These are phyloP conservation scores for Aradus depressus DNA, from an alignment of 2,888 invertebrate genomes.

Conservation along the genomic window DNA sequence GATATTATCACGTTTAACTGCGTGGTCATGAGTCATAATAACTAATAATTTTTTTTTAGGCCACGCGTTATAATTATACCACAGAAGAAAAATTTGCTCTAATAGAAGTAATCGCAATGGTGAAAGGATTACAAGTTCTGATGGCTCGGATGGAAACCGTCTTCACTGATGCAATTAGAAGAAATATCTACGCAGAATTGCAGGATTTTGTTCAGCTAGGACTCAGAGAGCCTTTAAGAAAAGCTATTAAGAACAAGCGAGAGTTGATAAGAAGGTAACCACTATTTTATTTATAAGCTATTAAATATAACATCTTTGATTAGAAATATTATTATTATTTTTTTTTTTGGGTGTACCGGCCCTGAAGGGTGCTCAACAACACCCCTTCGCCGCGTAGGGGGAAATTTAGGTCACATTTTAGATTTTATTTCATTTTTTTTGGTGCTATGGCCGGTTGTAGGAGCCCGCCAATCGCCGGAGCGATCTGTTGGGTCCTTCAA, in stretches of 20 bases:
- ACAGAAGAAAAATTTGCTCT: constrained; percentile 95
- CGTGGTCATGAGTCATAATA: too few species aligned
- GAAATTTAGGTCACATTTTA: too few species aligned
- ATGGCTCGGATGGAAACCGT: constrained; percentile 97
- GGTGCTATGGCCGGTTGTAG: too few species aligned
- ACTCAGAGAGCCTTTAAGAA: constrained; percentile 82
- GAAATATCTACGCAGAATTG: constrained; percentile 89
- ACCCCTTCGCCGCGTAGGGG: too few species aligned
- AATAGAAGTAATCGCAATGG: constrained; percentile 98
- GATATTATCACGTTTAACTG: not conserved
- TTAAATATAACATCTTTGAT: too few species aligned
- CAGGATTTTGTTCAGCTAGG: constrained; percentile 91
- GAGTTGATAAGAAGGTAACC: constrained; percentile 74
- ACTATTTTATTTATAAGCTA: constrained; percentile 36
- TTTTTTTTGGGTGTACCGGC: too few species aligned
- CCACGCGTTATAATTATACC: constrained; percentile 93
- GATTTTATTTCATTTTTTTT: too few species aligned
- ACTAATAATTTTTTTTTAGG: constrained; percentile 42
- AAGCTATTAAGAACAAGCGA: constrained; percentile 95
- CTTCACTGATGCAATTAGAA: constrained; percentile 77
- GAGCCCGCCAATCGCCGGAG: too few species aligned
- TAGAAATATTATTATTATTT: too few species aligned
- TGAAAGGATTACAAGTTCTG: constrained; percentile 91
- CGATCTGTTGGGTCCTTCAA: too few species aligned
- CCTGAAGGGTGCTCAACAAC: too few species aligned